phyloP scores from a whole-genome alignment of 1,140 invertebrate species.

The Cherax destructor region DNA sequence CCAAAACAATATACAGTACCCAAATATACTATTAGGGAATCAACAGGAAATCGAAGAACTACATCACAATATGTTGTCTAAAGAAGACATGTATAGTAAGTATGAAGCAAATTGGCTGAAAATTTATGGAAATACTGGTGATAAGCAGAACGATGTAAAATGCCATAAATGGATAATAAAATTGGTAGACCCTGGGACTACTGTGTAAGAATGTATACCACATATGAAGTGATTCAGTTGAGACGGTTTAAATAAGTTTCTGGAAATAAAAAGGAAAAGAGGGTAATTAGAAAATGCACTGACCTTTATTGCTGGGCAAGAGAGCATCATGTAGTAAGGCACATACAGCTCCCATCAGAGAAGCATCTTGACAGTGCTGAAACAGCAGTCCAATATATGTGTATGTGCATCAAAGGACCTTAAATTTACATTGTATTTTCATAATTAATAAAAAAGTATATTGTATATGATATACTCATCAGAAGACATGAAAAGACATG shows the following conservation, averaged over 20 bases:
- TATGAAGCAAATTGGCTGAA: too few relatives aligned
- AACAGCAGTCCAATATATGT: not conserved
- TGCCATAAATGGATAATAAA: too few relatives aligned
- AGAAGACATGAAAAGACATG: not conserved
- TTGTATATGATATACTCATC: not conserved
- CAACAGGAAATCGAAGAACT: too few relatives aligned
- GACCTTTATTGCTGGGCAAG: conserved; percentile 49
- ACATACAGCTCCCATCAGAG: conserved; percentile 22
- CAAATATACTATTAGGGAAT: too few relatives aligned
- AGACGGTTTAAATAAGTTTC: not conserved
- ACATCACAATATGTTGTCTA: too few relatives aligned
- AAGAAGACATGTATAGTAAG: too few relatives aligned
- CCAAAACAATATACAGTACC: too few relatives aligned
- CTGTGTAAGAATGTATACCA: too few relatives aligned
- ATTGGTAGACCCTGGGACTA: too few relatives aligned
- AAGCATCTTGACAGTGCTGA: conserved; percentile 37
- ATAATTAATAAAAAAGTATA: not conserved
- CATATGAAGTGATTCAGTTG: not conserved
- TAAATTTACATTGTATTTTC: not conserved
- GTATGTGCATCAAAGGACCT: not conserved
- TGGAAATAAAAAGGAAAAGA: not conserved
- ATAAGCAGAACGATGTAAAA: too few relatives aligned
- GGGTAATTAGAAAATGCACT: not conserved
- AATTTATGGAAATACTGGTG: too few relatives aligned
- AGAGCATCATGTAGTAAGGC: conserved; percentile 37